These are phyloP conservation scores for Spea multiplicata DNA, from an alignment of 2,113 vertebrate genomes.

Conservation along the genomic window DNA sequence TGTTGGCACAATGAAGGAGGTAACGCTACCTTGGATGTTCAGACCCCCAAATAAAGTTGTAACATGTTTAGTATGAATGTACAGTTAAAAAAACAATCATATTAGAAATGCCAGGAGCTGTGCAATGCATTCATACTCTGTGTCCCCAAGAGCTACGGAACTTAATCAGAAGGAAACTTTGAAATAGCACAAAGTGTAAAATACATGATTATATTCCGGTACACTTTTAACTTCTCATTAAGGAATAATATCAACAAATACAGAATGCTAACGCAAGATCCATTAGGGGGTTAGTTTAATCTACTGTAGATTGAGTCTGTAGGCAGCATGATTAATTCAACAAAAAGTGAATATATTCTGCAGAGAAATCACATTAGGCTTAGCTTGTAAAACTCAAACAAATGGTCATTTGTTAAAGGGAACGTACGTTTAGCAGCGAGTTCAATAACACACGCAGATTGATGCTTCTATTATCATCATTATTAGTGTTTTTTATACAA, in stretches of 20 bases:
- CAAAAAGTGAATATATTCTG: background rate
- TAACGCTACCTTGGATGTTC: no score
- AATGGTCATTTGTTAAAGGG: background rate
- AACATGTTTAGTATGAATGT: no score
- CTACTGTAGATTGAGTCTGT: background rate
- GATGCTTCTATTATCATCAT: no score
- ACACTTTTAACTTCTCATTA: constrained; percentile 1
- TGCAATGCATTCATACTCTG: no score
- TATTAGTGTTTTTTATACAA: no score
- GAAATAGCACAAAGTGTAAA: background rate
- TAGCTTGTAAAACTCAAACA: background rate
- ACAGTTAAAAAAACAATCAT: no score
- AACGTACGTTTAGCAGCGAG: background rate
- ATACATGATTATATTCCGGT: background rate
- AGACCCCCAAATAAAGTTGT: no score
- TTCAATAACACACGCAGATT: no score
- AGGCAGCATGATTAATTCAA: background rate
- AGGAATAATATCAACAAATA: background rate
- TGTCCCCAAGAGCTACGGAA: no score
- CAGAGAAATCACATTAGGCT: background rate
- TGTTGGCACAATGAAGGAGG: no score
- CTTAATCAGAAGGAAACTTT: no score
- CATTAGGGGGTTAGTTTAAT: constrained; percentile 2
- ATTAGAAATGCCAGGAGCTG: no score
- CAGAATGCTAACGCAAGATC: background rate